Base-by-base conservation (phyloP, 2,888 invertebrate species). In the Salpingus planirostris region DNA sequence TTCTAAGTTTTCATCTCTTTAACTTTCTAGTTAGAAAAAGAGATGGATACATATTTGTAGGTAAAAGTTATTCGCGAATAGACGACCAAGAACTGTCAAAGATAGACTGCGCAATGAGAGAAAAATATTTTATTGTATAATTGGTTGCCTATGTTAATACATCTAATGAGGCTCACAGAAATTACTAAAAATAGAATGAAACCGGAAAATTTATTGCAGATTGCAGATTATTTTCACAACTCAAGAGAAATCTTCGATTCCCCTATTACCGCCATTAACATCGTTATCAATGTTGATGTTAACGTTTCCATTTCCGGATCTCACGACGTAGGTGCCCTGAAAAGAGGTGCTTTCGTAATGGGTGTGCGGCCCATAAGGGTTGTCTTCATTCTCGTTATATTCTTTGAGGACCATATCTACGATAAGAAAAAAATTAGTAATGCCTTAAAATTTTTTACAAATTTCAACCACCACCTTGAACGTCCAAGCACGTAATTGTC, bases 401-500 rank as follows among this genome's bases (percentile, higher is more conserved):
- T 32, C 35, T 18, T 32, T 39, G 11, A 39, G 34, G 14, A 26
- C 29, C 29, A 32, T 29, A 27, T 39, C 39, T 39, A 24, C 12
- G 26, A 28, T n/a, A 3, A 18, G 8, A 26, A 21, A 15, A 12
- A 11, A 11, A 32, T 13, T 5, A 6, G 24, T 10, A 3, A 8
- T 8, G 8, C 11, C 8, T 24, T 11, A 3, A 24, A 11, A 23
- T 11, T 23, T 7, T 11, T 7, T 24, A 24, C 3, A n/a, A n/a
- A n/a, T 24, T 24, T 24, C 11, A 24, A 10, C 10, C 10, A 7
- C 10, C 34, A 46, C 48, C 45, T 29, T 37, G 24, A 10, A 26
- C 13, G 27, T 43, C 40, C 22, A 41, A 36, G 25, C 48, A 48
- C 11, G 32, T 32, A 8, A 43, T 26, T 11, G 36, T 40, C 3